Percentiles rank a stretch among this genome's conserved stretches.
Conservation (phyloP, 2,113 vertebrate genomes). For the Elgaria multicarinata region DNA sequence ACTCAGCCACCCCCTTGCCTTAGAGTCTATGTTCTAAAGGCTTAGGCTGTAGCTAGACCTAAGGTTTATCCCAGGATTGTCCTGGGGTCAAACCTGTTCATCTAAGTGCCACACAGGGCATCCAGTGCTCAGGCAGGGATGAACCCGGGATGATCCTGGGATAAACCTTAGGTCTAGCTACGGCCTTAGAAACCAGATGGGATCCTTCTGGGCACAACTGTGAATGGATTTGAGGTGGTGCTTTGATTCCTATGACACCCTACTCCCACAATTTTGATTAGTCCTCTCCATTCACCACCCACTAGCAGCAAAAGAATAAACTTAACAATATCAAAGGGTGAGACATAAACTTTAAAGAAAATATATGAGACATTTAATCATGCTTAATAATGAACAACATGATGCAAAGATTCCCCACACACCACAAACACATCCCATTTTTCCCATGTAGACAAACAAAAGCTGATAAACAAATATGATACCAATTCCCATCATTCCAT, state of each 20-base stretch:
- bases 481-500: background rate
- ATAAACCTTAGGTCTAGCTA: too few species aligned
- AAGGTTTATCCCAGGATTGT: too few species aligned
- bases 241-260: background rate
- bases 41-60: too few species aligned
- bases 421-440: background rate
- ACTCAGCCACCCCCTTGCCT: too few species aligned
- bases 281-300: background rate
- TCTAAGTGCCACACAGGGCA: too few species aligned
- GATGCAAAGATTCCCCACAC: background rate
- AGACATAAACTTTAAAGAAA: conserved; percentile 16
- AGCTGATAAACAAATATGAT: background rate
- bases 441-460: background rate
- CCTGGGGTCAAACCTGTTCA: too few species aligned
- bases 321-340: conserved; percentile 23
- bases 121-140: too few species aligned
- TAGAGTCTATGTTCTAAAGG: too few species aligned
- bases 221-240: background rate
- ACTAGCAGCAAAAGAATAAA: conserved; percentile 28
- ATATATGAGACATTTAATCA: conserved; percentile 21
- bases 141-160: too few species aligned
- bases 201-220: background rate
- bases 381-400: background rate
- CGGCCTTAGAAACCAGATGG: background rate
- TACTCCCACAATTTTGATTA: background rate